Conservation (phyloP, 1,140 invertebrate genomes). For the Ceratitis capitata region DNA sequence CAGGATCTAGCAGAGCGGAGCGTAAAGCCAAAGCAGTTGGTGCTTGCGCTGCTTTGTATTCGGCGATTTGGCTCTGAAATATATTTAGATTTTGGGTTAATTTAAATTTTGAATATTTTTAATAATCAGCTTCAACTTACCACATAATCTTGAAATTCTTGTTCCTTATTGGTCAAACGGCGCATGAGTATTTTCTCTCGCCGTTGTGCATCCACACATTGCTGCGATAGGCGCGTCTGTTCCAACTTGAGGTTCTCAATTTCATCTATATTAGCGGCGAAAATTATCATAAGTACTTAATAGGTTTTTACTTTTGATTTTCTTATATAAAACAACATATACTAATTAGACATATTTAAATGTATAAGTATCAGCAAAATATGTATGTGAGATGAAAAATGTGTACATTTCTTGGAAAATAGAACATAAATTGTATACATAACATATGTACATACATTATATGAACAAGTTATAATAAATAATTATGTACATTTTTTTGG, state of each 20-base stretch:
- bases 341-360: not conserved
- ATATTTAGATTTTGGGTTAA: not conserved
- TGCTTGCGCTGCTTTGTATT: constrained; percentile 85
- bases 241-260: constrained; percentile 78
- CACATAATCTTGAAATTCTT: constrained; percentile 95
- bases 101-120: not conserved
- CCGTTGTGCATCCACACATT: constrained; percentile 84
- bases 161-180: constrained; percentile 91
- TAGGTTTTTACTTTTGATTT: no score
- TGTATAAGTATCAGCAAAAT: not conserved
- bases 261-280: constrained; percentile 74
- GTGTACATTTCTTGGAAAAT: not conserved
- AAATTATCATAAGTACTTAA: not conserved
- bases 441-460: constrained; percentile 37
- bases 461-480: constrained; percentile 36
- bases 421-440: constrained; percentile 24
- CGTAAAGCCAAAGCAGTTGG: constrained; percentile 80
- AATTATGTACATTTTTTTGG: constrained; percentile 12
- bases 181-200: constrained; percentile 92
- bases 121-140: constrained; percentile 70
- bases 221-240: constrained; percentile 83
- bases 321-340: not conserved
- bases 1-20: constrained; percentile 90
- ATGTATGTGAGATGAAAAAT: not conserved
- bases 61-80: constrained; percentile 88